Evolutionary conservation across 2,113 vertebrate species (phyloP).

Genomic region (Hiodon tergisus): DNA sequence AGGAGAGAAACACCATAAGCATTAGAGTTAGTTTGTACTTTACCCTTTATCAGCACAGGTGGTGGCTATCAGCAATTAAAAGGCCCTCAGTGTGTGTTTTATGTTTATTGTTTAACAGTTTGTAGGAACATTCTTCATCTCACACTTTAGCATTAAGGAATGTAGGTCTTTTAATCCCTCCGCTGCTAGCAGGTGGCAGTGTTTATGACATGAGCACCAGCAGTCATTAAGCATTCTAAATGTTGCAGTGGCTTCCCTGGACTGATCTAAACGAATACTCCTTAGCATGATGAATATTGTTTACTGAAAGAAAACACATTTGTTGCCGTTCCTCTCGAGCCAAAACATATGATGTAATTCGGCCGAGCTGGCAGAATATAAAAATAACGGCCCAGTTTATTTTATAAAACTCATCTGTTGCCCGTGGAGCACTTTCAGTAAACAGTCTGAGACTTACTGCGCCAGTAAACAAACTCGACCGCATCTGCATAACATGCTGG

Average conservation of each 20-base stretch:
- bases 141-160: not conserved
- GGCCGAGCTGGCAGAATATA: constrained; percentile 6
- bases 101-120: not conserved
- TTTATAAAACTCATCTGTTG: constrained; percentile 36
- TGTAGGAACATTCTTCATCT: constrained; percentile 4
- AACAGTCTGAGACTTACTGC: constrained; percentile 24
- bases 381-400: constrained; percentile 24
- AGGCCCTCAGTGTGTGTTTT: constrained; percentile 1
- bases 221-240: not conserved
- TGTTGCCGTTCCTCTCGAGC: constrained; percentile 10
- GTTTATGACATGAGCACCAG: not conserved
- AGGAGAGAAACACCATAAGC: not conserved
- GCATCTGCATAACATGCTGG: constrained; percentile 7
- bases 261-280: constrained; percentile 1
- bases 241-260: not conserved
- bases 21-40: not conserved
- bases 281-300: constrained; percentile 14
- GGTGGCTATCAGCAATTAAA: not conserved
- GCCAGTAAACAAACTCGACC: constrained; percentile 31
- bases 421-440: constrained; percentile 28
- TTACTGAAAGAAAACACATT: constrained; percentile 22
- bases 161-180: not conserved
- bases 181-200: constrained; percentile 9
- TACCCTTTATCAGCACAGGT: not conserved
- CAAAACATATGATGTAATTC: constrained; percentile 24